Base-by-base conservation (phyloP, 2,113 vertebrate species). In the Hemicordylus capensis region DNA sequence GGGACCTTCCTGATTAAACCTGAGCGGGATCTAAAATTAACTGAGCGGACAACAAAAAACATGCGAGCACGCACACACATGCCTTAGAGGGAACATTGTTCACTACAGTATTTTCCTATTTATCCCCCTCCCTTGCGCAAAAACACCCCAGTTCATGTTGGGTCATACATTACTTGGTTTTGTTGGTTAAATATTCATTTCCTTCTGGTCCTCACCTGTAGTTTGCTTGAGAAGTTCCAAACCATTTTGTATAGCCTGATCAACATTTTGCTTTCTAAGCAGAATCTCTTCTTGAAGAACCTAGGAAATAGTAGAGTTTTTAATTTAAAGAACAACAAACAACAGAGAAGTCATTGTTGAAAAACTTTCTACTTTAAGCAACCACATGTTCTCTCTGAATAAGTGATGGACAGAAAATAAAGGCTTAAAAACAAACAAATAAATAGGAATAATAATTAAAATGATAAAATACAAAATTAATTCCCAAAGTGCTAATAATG, bases 161-260 rank as follows among this genome's bases (percentile, higher is more conserved):
- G 78, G 6, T 34, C 28, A 6, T 59, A 61, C 37, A 42, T 69
- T 3, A 78, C 22, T 61, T 79, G 31, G 28, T n/a, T 6, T 46
- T 17, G 11, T 69, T 28, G 31, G 6, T 15, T 19, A 85, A 83
- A 15, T 31, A 76, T 61, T 0, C 39, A 51, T 66, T 85, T 84
- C 44, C 19, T 75, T 37, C 84, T 83, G 75, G 2, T 31, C 87
- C 97, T 95, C 93, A 98, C 99, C 99, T 97, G 98, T 99, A 84
- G 98, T 98, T 91, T 98, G 98, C 90, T 99, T 99, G 81, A 99
- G 97, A 46, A 99, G 97, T 86, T 99, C 98, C 94, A 99, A 94
- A 73, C 99, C 99, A 91, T 99, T 99, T 84, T 95, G 96, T 89
- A 99, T 89, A 24, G 98, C 98, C 89, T 98, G 97, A 90, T 99